These are phyloP conservation scores for Pimephales promelas DNA, from an alignment of 2,113 vertebrate genomes.

Conservation along the genomic window DNA sequence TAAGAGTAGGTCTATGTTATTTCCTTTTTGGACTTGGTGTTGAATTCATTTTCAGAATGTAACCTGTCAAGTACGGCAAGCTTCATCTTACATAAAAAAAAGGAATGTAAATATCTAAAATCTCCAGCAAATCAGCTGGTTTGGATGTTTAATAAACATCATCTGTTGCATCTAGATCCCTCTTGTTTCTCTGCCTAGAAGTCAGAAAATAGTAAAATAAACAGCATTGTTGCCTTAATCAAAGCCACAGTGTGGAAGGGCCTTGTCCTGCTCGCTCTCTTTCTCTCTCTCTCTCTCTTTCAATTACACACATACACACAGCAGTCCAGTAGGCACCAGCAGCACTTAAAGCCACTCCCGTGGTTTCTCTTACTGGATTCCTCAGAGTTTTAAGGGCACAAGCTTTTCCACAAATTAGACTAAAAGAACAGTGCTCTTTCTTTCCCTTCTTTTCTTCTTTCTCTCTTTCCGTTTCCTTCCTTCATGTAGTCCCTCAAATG, in stretches of 20 bases:
- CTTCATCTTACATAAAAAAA: neutral
- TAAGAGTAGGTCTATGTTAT: neutral
- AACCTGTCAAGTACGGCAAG: neutral
- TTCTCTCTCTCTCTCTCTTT: slow-evolving; percentile 12
- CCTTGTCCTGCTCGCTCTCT: slow-evolving; percentile 21
- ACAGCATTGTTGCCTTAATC: slow-evolving; percentile 71
- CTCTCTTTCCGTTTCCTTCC: slow-evolving; percentile 6
- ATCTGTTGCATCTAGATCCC: slow-evolving; percentile 30
- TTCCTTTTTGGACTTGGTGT: neutral
- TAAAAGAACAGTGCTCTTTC: slow-evolving; percentile 43
- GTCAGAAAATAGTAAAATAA: slow-evolving; percentile 67
- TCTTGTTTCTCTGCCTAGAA: slow-evolving; percentile 35
- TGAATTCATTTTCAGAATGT: neutral
- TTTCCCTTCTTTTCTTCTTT: slow-evolving; percentile 26
- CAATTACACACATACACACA: slow-evolving; percentile 62
- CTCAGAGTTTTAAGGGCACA: slow-evolving; percentile 59
- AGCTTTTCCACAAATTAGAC: slow-evolving; percentile 53
- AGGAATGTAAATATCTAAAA: neutral
- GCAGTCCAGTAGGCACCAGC: slow-evolving; percentile 63
- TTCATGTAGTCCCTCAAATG: slow-evolving; percentile 25
- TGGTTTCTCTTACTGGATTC: slow-evolving; percentile 65
- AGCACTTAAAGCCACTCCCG: slow-evolving; percentile 58
- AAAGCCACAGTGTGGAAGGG: slow-evolving; percentile 65
- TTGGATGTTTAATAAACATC: neutral
- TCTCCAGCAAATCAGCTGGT: slow-evolving; percentile 5